Evolutionary conservation across 2,888 invertebrate species (phyloP).

Genomic region (Latrodectus hesperus): DNA sequence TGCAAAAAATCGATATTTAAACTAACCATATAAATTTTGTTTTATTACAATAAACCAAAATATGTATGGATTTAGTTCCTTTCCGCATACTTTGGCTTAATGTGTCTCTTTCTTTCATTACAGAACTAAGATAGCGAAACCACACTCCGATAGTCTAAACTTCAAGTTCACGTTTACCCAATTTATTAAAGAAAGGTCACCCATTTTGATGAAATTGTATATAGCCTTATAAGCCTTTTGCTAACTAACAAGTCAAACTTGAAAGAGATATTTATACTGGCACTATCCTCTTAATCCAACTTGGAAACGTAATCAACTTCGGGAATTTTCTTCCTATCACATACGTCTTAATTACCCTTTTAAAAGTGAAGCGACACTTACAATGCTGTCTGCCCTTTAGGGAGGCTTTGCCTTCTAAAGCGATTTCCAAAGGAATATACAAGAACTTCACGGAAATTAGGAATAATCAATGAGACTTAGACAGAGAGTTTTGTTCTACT

Average conservation of each 20-base stretch:
- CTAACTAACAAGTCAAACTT: slow-evolving; percentile 3
- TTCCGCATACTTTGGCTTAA: too few species aligned
- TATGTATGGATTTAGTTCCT: too few species aligned
- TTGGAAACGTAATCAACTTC: not conserved
- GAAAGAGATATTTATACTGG: slow-evolving; percentile 23
- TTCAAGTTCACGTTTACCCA: not conserved
- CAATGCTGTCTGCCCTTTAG: slow-evolving; percentile 17
- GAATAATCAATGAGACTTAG: slow-evolving; percentile 30
- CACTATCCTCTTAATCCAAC: not conserved
- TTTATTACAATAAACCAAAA: too few species aligned
- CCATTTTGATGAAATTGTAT: not conserved
- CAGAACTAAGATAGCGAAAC: too few species aligned
- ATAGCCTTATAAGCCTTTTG: not conserved
- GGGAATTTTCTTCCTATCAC: slow-evolving; percentile 17
- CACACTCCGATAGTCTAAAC: too few species aligned
- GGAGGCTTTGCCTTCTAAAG: slow-evolving; percentile 16
- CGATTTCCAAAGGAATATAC: slow-evolving; percentile 37
- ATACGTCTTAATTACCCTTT: slow-evolving; percentile 43
- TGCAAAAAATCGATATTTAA: too few species aligned
- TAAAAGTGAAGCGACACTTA: slow-evolving; percentile 2
- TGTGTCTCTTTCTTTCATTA: too few species aligned
- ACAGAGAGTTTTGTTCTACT: slow-evolving; percentile 6
- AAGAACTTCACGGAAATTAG: slow-evolving; percentile 12
- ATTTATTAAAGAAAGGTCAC: not conserved
- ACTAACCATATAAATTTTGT: too few species aligned